Evolutionary conservation across 2,888 invertebrate genomes (phyloP).

Genomic region (Volucella inflata): DNA sequence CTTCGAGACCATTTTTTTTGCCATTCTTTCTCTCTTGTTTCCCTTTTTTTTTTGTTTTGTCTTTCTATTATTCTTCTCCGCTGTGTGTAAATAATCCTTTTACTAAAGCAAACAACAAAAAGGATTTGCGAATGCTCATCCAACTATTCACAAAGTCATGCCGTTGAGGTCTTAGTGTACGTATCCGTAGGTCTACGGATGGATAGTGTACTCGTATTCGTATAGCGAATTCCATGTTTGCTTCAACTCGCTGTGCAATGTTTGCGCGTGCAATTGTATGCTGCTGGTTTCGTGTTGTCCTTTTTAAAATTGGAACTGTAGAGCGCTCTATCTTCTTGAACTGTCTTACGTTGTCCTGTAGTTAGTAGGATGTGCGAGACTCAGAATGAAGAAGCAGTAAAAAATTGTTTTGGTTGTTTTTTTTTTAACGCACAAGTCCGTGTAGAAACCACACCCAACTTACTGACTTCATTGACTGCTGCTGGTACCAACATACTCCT

Average conservation of each 20-base stretch:
- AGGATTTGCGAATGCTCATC: slow-evolving; percentile 67
- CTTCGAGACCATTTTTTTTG: slow-evolving; percentile 57
- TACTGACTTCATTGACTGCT: slow-evolving; percentile 8
- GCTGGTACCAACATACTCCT: no score
- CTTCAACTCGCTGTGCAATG: slow-evolving; percentile 14
- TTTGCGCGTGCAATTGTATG: not conserved
- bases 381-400: slow-evolving; percentile 25
- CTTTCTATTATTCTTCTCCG: slow-evolving; percentile 20
- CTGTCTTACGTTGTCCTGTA: slow-evolving; percentile 53
- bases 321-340: slow-evolving; percentile 45
- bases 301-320: slow-evolving; percentile 40
- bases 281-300: slow-evolving; percentile 28
- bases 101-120: slow-evolving; percentile 51
- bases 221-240: slow-evolving; percentile 6
- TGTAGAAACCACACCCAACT: slow-evolving; percentile 25
- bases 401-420: not conserved
- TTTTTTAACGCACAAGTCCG: slow-evolving; percentile 8
- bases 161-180: slow-evolving; percentile 39
- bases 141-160: slow-evolving; percentile 61
- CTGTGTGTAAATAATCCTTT: slow-evolving; percentile 70
- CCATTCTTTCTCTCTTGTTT: slow-evolving; percentile 19
- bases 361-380: slow-evolving; percentile 19
- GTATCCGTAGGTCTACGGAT: no score
- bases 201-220: no score
- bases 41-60: slow-evolving; percentile 21